Evolutionary conservation across 2,113 vertebrate species (phyloP), one percentile per base, ranked within the genome.

Genomic region (Oncorhynchus nerka): DNA sequence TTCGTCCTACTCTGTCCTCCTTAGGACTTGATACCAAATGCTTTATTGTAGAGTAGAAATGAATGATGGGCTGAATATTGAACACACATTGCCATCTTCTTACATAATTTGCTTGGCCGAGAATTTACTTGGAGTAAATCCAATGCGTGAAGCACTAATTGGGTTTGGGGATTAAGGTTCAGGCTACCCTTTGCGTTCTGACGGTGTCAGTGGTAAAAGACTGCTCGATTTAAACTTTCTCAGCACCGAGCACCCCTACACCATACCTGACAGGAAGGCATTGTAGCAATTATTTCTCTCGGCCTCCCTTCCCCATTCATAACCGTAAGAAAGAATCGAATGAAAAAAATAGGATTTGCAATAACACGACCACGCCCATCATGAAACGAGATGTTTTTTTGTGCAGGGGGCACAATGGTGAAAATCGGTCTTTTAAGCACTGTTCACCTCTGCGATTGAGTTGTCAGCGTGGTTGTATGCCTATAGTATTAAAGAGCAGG

Each of bases 291-390:
- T 66, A 69, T 49, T 51, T 61, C n/a, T 32, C 62, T 55, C 55
- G 3, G 59, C 62, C 66, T 67, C 55, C 77, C 22, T 22, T 51
- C 66, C 55, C 77, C 28, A 22, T 61, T n/a, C 26, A 76, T 59
- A 26, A 30, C 51, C 51, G 12, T 32, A 13, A 64, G 68, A 68
- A 81, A 79, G 59, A 76, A 84, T 30, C 9, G 73, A 75, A 79
- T 67, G 73, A 74, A 30, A 67, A 64, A 73, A 79, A 64, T 71
- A 71, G 79, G 79, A 85, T 77, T 74, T 85, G 76, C 74, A 75
- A 75, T 81, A 80, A 83, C 74, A 72, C 66, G 76, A 73, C 55
- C 70, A 76, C 79, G 74, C 67, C 73, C 62, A 55, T 77, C 48
- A 74, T 80, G 65, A 70, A 64, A 69, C 32, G 51, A 65, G 15